Evolutionary conservation across 2,888 invertebrate genomes (phyloP), one percentile per base, ranked within the genome.

Genomic region (Adelphocoris suturalis): DNA sequence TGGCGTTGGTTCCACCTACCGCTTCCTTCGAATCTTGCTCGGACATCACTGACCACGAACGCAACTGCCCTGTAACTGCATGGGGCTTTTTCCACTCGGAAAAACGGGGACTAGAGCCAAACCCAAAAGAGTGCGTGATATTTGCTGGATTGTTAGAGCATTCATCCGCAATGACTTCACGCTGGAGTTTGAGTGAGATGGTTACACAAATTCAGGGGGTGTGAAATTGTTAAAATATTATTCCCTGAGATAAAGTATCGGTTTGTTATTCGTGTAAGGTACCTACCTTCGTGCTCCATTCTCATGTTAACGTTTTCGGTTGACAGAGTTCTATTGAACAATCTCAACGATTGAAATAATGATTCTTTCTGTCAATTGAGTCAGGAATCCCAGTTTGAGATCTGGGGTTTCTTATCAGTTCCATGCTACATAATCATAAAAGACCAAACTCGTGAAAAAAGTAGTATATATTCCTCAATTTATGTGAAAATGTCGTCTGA

Each of bases 71-170:
- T n/a, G 14, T n/a, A 9, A 61, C 61, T 61, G n/a, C 61, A 61
- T 61, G 61, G 61, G 19, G 61, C 61, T 52, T 61, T 61, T 61
- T 61, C n/a, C 61, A 61, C n/a, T 61, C 19, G 61, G 61, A 61
- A 61, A 61, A 19, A 19, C 9, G 11, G 57, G 57, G 57, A 57
- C 11, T 16, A 16, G 57, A 13, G 57, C 57, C 57, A 57, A 57
- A 16, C 57, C 16, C 57, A 57, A n/a, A 16, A 16, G 16, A 16
- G 19, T 1, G 16, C n/a, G 9, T 3, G 9, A 19, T 16, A 3
- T 19, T 61, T 61, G 11, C 61, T 61, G 61, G 19, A 61, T 14
- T 57, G 57, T 57, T 57, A 16, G 16, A 57, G 16, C 57, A 16
- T 57, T 16, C 57, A 57, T 16, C 57, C 57, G 12, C 16, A 61